Conservation (phyloP, 92 coral and sea anemone species). For the Zoanthus gigantus region DNA sequence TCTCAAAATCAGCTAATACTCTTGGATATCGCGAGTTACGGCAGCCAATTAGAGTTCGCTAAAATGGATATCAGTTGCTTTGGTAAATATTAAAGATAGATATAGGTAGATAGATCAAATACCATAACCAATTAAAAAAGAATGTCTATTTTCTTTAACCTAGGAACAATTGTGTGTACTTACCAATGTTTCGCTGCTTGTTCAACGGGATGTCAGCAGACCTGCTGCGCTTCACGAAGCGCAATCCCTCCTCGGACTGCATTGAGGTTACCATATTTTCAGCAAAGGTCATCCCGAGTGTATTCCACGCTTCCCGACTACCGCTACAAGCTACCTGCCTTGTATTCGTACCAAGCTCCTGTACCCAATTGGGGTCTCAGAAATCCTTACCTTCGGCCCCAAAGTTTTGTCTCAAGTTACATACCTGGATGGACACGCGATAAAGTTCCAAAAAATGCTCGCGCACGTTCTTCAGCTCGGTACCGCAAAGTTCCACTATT, state of each 20-base stretch:
- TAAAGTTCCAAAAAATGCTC: background rate
- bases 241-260: slow-evolving; percentile 30
- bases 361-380: background rate
- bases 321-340: background rate
- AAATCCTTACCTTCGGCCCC: slow-evolving; percentile 2
- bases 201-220: slow-evolving; percentile 46
- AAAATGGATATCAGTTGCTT: too few relatives aligned
- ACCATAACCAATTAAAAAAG: too few relatives aligned
- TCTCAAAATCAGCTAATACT: too few relatives aligned
- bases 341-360: slow-evolving; percentile 6
- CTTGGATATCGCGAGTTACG: too few relatives aligned
- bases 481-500: background rate
- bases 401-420: background rate
- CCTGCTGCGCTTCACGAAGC: slow-evolving; percentile 52
- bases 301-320: background rate
- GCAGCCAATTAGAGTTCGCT: too few relatives aligned
- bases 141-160: background rate
- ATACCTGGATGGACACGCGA: background rate
- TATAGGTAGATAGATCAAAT: too few relatives aligned
- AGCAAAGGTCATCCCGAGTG: slow-evolving; percentile 10
- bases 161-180: slow-evolving; percentile 56
- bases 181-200: slow-evolving; percentile 57
- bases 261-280: background rate
- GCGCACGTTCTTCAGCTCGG: slow-evolving; percentile 7
- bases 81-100: too few relatives aligned